Evolutionary conservation across 2,797 vertebrate species (phyloP).

Genomic region (Morus bassanus): DNA sequence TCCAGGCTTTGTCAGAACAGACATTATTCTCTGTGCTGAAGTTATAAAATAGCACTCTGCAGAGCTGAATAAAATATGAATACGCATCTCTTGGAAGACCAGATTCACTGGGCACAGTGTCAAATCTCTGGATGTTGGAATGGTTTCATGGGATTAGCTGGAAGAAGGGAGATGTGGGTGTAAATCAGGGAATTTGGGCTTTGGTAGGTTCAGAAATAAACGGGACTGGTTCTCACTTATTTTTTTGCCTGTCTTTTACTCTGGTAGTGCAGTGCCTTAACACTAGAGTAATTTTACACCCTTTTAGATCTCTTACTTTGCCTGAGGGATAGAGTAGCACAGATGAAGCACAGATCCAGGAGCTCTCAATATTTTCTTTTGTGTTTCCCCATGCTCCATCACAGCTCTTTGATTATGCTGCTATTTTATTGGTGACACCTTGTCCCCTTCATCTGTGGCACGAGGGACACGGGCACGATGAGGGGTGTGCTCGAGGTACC

Average conservation of each 20-base stretch:
- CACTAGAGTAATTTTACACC: not conserved
- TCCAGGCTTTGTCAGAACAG: not conserved
- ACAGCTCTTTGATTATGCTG: not conserved
- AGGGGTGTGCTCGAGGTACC: not conserved
- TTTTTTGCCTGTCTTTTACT: not conserved
- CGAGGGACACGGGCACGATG: rapidly evolving
- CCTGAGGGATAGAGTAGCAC: not conserved
- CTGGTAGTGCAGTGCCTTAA: not conserved
- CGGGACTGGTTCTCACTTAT: not conserved
- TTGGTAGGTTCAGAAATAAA: not conserved
- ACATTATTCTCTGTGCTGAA: not conserved
- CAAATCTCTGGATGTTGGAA: not conserved
- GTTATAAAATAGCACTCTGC: not conserved
- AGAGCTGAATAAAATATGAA: not conserved
- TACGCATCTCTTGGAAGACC: not conserved
- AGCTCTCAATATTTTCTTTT: not conserved
- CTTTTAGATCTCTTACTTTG: not conserved
- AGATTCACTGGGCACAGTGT: not conserved
- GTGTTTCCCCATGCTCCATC: not conserved
- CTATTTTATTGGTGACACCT: not conserved
- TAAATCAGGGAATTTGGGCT: not conserved
- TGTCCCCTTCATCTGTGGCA: not conserved
- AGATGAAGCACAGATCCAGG: not conserved
- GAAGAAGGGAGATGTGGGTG: not conserved
- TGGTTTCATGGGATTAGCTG: not conserved